Base-by-base conservation (phyloP, 30 jellyfish, hydroid and myxozoan genomes). In the Nemopilema nomurai region DNA sequence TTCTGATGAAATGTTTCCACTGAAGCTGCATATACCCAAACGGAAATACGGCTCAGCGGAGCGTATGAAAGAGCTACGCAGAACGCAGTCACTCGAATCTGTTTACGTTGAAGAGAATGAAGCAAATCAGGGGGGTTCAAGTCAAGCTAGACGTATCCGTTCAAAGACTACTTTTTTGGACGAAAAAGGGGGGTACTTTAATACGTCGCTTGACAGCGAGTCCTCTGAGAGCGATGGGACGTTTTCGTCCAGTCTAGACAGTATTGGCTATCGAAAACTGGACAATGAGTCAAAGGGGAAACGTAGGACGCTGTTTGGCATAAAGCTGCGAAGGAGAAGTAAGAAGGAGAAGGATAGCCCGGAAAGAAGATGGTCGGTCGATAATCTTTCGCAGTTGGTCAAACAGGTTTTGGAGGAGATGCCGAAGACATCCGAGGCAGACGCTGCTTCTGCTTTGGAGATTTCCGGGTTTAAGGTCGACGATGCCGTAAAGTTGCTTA, bases 11-110 rank as follows among this genome's bases (percentile, higher is more conserved):
- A 4, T 31, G 26, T 28, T 30, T n/a, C 83, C 19, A 0, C 41
- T 25, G 67, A 27, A 19, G 28, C 31, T 52, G n/a, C 49, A 41
- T 4, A 33, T 74, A 13, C 87, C 63, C 13, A 28, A 71, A 18
- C 23, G 20, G 41, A 82, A 70, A 74, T 74, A 29, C 17, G 51
- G 69, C 49, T 83, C 91, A 1, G 20, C 30, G 33, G 82, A 83
- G 80, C 77, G 78, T 19, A 71, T 26, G 71, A 62, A 71, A 62
- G 29, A 63, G 64, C 66, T 83, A 20, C 91, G 91, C 18, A 83
- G 69, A 30, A 83, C 91, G 51, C 91, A 83, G 23, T 83, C 91
- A 33, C 86, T 83, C 6, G 91, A 83, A 53, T 70, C 86, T 23
- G 24, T 83, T 18, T 24, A 31, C 91, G 23, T 68, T 22, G 72